A percentile compares a stretch with the other conserved stretches of the same genome.
phyloP scores from a whole-genome alignment of 2,797 vertebrate species.

The Chelon auratus region DNA sequence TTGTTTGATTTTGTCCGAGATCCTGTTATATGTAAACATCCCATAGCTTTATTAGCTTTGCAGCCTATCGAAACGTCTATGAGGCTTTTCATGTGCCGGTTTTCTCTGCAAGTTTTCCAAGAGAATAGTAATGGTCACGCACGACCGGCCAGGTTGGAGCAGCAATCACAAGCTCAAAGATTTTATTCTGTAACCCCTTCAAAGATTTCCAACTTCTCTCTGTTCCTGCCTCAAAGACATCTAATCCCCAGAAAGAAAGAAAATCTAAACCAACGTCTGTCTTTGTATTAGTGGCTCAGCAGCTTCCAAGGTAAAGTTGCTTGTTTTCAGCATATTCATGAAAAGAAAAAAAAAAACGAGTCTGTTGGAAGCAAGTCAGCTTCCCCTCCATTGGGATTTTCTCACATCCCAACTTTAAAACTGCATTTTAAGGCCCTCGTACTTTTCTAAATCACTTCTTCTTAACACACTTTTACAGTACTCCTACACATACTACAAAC shows the following conservation, averaged over 20 bases:
- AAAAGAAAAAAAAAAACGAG: not conserved
- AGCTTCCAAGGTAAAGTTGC: slow-evolving; percentile 12
- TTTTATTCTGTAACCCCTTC: not conserved
- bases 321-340: not conserved
- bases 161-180: not conserved
- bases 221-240: not conserved
- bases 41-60: too few species aligned
- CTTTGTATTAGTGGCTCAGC: not conserved
- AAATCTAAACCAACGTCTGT: not conserved
- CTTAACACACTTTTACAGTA: slow-evolving; percentile 12
- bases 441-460: slow-evolving; percentile 18
- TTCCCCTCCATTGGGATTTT: slow-evolving; percentile 15
- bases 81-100: not conserved
- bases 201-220: not conserved
- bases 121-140: too few species aligned
- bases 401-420: slow-evolving; percentile 1
- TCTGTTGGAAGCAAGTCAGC: slow-evolving; percentile 4
- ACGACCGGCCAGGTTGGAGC: not conserved
- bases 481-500: slow-evolving; percentile 14
- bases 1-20: too few species aligned
- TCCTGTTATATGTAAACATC: too few species aligned
- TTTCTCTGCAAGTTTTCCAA: not conserved
- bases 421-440: slow-evolving; percentile 1
- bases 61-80: too few species aligned
- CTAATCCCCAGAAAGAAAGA: not conserved